Evolutionary conservation across 2,797 vertebrate species (phyloP).

Genomic region (Bradypodion ventrale): DNA sequence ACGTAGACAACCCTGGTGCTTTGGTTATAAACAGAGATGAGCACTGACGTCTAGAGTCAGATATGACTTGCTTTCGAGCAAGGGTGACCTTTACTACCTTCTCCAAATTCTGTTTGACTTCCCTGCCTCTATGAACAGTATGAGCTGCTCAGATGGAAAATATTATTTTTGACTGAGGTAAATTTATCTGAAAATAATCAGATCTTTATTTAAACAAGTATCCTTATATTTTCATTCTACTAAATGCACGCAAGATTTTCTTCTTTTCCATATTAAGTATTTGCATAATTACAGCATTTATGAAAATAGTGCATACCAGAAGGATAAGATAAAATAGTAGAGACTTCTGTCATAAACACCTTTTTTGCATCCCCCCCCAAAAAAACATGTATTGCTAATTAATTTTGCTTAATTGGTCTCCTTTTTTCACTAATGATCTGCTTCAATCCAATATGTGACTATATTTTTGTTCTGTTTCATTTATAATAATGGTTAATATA

Average conservation of each 20-base stretch:
- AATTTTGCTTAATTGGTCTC: constrained; percentile 37
- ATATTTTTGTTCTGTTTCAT: constrained; percentile 35
- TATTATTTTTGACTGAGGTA: constrained; percentile 27
- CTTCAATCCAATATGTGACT: constrained; percentile 29
- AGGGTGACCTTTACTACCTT: too few relatives aligned
- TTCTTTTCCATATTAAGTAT: constrained; percentile 29
- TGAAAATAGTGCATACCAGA: constrained; percentile 42
- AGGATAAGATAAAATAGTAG: constrained; percentile 29
- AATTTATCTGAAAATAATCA: constrained; percentile 18
- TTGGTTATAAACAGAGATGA: too few relatives aligned
- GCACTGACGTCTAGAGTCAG: too few relatives aligned
- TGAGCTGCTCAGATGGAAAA: background rate
- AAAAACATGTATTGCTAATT: constrained; percentile 39
- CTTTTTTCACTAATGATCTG: constrained; percentile 6
- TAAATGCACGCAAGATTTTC: constrained; percentile 29
- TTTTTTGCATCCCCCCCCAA: constrained; percentile 16
- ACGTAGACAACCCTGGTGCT: too few relatives aligned
- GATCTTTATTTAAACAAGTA: constrained; percentile 12
- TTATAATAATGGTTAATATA: constrained; percentile 34
- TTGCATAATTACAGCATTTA: background rate
- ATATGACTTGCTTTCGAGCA: too few relatives aligned
- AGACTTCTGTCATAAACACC: constrained; percentile 41
- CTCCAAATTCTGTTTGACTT: background rate
- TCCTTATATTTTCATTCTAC: constrained; percentile 9
- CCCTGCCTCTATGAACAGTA: background rate